Percentiles rank a stretch among this genome's conserved stretches.
Conservation (phyloP, 2,888 invertebrate species). For the Keiferia lycopersicella region DNA sequence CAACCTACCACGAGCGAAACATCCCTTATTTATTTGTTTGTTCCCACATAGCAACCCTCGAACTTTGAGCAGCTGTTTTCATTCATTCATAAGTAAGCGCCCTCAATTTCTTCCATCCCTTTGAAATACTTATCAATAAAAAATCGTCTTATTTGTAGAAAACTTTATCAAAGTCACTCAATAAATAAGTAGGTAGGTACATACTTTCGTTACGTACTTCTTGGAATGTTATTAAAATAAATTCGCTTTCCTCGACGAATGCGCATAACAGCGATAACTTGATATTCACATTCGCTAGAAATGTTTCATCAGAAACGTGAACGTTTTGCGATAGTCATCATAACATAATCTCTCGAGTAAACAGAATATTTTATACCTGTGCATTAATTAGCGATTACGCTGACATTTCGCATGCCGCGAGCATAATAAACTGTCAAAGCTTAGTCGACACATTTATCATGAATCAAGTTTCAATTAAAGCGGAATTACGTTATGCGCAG, state of each 20-base stretch:
- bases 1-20: conserved; percentile 42
- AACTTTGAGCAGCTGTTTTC: conserved; percentile 68
- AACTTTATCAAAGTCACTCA: conserved; percentile 6
- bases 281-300: conserved; percentile 17
- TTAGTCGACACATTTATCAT: conserved; percentile 29
- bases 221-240: conserved; percentile 32
- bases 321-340: conserved; percentile 27
- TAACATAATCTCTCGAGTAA: conserved; percentile 22
- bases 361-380: conserved; percentile 21
- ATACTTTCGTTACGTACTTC: not conserved
- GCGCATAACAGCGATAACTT: conserved; percentile 6
- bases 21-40: conserved; percentile 56
- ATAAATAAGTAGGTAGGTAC: not conserved
- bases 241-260: conserved; percentile 30
- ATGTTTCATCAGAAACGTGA: conserved; percentile 26
- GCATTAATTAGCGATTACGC: conserved; percentile 20
- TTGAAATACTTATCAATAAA: conserved; percentile 6
- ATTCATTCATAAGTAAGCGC: conserved; percentile 44
- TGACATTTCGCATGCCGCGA: conserved; percentile 12
- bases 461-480: conserved; percentile 52
- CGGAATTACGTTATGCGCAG: conserved; percentile 39
- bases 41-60: conserved; percentile 51
- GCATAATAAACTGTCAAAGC: conserved; percentile 23
- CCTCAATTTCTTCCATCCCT: conserved; percentile 17
- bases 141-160: not conserved